Conservation (phyloP, 2,888 invertebrate species). For the Nudaria mundana region DNA sequence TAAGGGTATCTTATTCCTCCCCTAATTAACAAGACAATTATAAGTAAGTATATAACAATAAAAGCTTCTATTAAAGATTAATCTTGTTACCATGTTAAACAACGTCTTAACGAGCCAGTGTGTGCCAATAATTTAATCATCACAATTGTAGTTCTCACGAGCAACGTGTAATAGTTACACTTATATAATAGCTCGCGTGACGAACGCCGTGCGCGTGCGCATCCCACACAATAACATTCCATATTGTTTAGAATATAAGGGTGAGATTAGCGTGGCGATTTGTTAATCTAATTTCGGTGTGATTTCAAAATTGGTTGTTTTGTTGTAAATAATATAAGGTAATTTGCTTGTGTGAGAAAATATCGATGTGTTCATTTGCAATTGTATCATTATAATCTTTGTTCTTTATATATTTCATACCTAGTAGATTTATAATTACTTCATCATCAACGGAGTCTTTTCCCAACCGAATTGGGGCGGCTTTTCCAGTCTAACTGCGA, state of each 20-base stretch:
- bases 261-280: conserved; percentile 17
- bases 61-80: conserved; percentile 3
- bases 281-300: conserved; percentile 22
- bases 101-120: conserved; percentile 10
- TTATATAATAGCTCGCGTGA: conserved; percentile 36
- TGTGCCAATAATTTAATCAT: conserved; percentile 25
- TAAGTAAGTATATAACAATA: too few species aligned
- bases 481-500: too few species aligned
- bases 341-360: conserved; percentile 5
- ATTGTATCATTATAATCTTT: not conserved
- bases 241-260: conserved; percentile 18
- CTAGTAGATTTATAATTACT: too few species aligned
- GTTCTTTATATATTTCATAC: not conserved
- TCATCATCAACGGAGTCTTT: too few species aligned
- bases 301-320: conserved; percentile 28
- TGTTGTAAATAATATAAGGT: conserved; percentile 18
- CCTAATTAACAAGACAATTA: too few species aligned
- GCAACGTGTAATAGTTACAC: conserved; percentile 28
- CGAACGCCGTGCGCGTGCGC: conserved; percentile 8
- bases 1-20: too few species aligned
- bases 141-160: conserved; percentile 32
- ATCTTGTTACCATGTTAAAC: conserved; percentile 23
- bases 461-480: too few species aligned
- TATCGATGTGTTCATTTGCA: conserved; percentile 4
- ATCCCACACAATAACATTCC: conserved; percentile 7